Base-by-base conservation (phyloP, 2,797 vertebrate species). In the Capromys pilorides region DNA sequence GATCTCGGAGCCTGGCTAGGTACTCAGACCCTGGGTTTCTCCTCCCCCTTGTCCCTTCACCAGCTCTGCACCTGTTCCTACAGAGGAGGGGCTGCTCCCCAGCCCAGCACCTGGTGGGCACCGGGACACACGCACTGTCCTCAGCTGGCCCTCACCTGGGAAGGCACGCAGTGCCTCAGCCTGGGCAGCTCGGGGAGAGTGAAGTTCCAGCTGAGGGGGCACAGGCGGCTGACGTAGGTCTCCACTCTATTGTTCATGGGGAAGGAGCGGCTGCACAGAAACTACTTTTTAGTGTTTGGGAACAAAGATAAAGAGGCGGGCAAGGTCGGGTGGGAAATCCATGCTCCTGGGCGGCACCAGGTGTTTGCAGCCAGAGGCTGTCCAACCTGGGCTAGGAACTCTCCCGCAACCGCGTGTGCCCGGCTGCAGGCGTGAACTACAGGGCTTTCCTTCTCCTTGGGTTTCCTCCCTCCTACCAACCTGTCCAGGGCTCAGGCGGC, bases 401-500 rank as follows among this genome's bases (percentile, higher is more conserved):
- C 71, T 69, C 39, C 36, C n/a, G n/a, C n/a, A n/a, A n/a, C n/a
- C n/a, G n/a, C n/a, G n/a, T n/a, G n/a, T n/a, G n/a, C n/a, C n/a
- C n/a, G n/a, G 36, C 28, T 8, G 0, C 49, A 6, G 67, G 12
- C 6, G 12, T 16, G n/a, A 49, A 1, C 8, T 28, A 0, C 11
- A 24, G 24, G 28, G 21, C 26, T 45, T 41, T 28, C 9, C 3
- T 77, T 16, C 0, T 14, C 61, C 0, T n/a, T n/a, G n/a, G 18
- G 22, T 36, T 39, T 71, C 39, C n/a, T 45, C 12, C 6, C 62
- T 62, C 0, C 33, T 5, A 75, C 22, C 57, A 66, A 45, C 64
- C n/a, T 64, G 77, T 92, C 12, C 3, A 41, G 24, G 2, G 69
- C 80, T 22, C 24, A 78, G 71, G 7, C n/a, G 26, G 28, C 49